Conservation (phyloP, 2,113 vertebrate genomes). For the Pomatostomus ruficeps region DNA sequence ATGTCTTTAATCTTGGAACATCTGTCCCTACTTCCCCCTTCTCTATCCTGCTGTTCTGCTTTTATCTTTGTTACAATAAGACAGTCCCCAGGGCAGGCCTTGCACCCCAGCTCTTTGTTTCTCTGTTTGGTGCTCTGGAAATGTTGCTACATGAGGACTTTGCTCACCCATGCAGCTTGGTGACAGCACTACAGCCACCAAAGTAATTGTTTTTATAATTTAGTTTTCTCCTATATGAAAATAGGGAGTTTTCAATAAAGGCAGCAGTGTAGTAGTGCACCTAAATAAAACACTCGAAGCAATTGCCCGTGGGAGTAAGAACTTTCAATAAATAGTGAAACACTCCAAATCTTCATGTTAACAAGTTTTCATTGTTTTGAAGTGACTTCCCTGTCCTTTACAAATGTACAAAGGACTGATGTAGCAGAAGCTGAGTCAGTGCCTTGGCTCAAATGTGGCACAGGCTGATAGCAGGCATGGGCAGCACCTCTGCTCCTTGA, state of each 20-base stretch:
- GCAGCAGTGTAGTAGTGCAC: not conserved
- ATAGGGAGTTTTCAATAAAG: not conserved
- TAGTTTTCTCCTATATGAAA: not conserved
- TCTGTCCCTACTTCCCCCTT: not conserved
- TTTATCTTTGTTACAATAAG: not conserved
- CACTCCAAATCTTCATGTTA: not conserved
- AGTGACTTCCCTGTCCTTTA: not conserved
- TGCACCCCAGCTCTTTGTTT: not conserved
- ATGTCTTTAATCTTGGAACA: not conserved
- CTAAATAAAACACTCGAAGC: not conserved
- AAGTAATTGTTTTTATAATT: not conserved
- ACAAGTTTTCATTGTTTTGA: not conserved
- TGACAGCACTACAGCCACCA: not conserved
- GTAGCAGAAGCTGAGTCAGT: not conserved
- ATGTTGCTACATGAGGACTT: rapidly evolving
- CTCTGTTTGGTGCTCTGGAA: not conserved
- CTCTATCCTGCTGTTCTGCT: not conserved
- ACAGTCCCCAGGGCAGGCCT: not conserved
- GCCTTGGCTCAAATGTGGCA: not conserved
- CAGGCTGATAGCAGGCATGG: rapidly evolving
- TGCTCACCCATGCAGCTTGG: not conserved
- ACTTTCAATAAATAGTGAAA: not conserved
- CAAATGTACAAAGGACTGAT: not conserved
- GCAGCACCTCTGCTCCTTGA: not conserved
- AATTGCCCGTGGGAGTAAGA: not conserved